Evolutionary conservation across 2,113 vertebrate genomes (phyloP).

Genomic region (Hyla sarda): DNA sequence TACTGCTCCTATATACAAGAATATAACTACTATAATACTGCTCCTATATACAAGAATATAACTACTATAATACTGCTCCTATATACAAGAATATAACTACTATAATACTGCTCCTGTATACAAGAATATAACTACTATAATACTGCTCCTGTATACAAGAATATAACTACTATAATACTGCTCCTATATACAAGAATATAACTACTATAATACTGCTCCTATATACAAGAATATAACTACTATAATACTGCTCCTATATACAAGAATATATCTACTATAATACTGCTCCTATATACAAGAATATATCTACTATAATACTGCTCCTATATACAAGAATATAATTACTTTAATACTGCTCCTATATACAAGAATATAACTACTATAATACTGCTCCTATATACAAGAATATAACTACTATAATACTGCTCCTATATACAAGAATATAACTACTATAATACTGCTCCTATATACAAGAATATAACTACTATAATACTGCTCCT

Average conservation of each 20-base stretch:
- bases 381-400: background rate
- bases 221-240: background rate
- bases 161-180: constrained; percentile 15
- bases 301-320: constrained; percentile 11
- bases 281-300: background rate
- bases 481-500: too few species aligned
- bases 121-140: too few species aligned
- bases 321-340: background rate
- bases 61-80: background rate
- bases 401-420: constrained; percentile 3
- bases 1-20: background rate
- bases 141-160: background rate
- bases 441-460: too few species aligned
- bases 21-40: constrained; percentile 1
- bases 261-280: constrained; percentile 15
- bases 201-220: background rate
- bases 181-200: background rate
- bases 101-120: too few species aligned
- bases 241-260: constrained; percentile 1
- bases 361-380: background rate
- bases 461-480: too few species aligned
- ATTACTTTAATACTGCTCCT: background rate
- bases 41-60: background rate
- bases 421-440: background rate
- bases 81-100: too few species aligned